A percentile compares a stretch with the other conserved stretches of the same genome.
Evolutionary conservation across 30 jellyfish, hydroid and myxozoan species (phyloP).

Genomic region (Hydractinia echinata): DNA sequence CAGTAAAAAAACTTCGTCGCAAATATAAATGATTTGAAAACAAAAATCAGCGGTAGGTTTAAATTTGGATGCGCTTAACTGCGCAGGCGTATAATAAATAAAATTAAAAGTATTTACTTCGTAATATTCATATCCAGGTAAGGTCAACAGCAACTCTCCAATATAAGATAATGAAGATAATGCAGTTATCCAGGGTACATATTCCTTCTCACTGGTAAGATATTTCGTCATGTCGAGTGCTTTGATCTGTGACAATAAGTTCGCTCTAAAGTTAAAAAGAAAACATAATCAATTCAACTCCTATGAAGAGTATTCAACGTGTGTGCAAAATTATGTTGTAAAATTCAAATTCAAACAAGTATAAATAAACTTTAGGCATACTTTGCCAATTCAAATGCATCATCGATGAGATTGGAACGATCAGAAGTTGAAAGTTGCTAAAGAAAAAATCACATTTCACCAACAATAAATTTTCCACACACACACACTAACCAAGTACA

Average conservation of each 20-base stretch:
- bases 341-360: background rate
- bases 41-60: too few relatives aligned
- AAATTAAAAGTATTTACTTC: slow-evolving; percentile 11
- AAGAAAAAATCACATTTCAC: background rate
- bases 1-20: too few relatives aligned
- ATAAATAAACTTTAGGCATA: background rate
- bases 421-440: slow-evolving; percentile 58
- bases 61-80: too few relatives aligned
- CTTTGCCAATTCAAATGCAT: slow-evolving; percentile 78
- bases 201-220: slow-evolving; percentile 53
- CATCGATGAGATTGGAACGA: slow-evolving; percentile 76
- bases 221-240: slow-evolving; percentile 66
- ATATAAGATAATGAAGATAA: slow-evolving; percentile 57
- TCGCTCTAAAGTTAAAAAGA: slow-evolving; percentile 38
- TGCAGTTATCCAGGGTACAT: slow-evolving; percentile 66
- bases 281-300: background rate
- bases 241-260: slow-evolving; percentile 21
- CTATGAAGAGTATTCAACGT: too few relatives aligned
- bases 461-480: too few relatives aligned
- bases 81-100: too few relatives aligned
- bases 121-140: slow-evolving; percentile 31
- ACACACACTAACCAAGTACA: background rate
- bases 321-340: too few relatives aligned
- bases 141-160: slow-evolving; percentile 54
- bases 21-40: too few relatives aligned